A percentile compares a stretch with the other conserved stretches of the same genome.
Conservation (phyloP, 2,888 invertebrate genomes). For the Mesoligia furuncula region DNA sequence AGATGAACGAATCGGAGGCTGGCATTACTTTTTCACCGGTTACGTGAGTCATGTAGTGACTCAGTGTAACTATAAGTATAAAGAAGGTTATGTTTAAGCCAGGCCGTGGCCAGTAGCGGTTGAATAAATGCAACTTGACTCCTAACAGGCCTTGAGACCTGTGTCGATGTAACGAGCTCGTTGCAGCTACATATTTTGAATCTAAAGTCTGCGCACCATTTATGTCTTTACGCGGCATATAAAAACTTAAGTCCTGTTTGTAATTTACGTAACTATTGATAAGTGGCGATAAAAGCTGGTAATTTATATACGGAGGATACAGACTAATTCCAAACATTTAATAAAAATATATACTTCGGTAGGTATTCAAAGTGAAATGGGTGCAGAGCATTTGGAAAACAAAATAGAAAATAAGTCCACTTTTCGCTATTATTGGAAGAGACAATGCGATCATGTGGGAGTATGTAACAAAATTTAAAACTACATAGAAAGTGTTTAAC, state of each 20-base stretch:
- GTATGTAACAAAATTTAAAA: conserved; percentile 18
- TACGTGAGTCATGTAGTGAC: conserved; percentile 73
- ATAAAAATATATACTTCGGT: background rate
- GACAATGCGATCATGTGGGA: conserved; percentile 10
- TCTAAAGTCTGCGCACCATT: conserved; percentile 4
- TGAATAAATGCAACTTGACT: conserved; percentile 69
- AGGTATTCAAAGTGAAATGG: background rate
- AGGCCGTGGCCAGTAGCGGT: conserved; percentile 44
- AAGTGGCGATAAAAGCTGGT: background rate
- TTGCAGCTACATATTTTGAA: conserved; percentile 37
- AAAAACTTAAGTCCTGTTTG: background rate
- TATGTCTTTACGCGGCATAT: background rate
- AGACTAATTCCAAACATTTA: background rate
- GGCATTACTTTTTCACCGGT: conserved; percentile 71
- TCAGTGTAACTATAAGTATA: conserved; percentile 61
- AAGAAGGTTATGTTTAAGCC: conserved; percentile 49
- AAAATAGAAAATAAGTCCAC: background rate
- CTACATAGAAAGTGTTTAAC: conserved; percentile 46
- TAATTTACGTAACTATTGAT: background rate
- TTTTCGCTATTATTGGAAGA: conserved; percentile 17
- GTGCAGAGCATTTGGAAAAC: background rate
- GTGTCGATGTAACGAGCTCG: conserved; percentile 67
- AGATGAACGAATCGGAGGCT: conserved; percentile 66
- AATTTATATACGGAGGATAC: background rate
- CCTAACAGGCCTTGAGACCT: conserved; percentile 76